Base-by-base conservation (phyloP, 2,888 invertebrate genomes). In the Synanthedon formicaeformis region DNA sequence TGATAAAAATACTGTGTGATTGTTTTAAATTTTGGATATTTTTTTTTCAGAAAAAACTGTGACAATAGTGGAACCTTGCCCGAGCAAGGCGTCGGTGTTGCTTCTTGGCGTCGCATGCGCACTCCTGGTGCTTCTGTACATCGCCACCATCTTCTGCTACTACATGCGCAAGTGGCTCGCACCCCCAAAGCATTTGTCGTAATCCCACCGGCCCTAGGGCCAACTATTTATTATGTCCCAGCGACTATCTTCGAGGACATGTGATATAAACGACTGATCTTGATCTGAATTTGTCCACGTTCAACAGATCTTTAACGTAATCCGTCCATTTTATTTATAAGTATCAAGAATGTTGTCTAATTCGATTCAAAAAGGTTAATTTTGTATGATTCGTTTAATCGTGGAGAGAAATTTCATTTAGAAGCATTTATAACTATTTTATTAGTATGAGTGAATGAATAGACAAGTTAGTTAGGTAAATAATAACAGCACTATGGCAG, bases 131-230 rank as follows among this genome's bases (percentile, higher is more conserved):
- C 90, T 97, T 54, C 90, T 97, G 54, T 97, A 97, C 87, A 92
- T 97, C 68, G 95, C 95, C 66, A 96, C 96, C 52, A 90, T 96
- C 67, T 96, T 96, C 89, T 96, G 94, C 81, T 96, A 96, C 84
- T 95, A 94, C 89, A 95, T 96, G 93, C 94, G 94, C 78, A 96
- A 96, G 78, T 96, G 96, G 95, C 89, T 95, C 77, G 90, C 92
- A 61, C 95, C 95, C 12, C 92, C 93, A 66, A 96, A 96, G 79
- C 93, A 93, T 80, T 91, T 94, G 89, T 81, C 85, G 64, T 86
- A 84, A 75, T 61, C 49, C 53, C 57, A 54, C 57, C 53, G 18
- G 13, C 45, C 13, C 18, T 49, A 13, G 49, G 18, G 49, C 16
- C 49, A 16, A 49, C 45, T 16, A 41, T 40, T 41, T 40, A 51